A percentile compares a stretch with the other conserved stretches of the same genome.
These are phyloP conservation scores for Trachymyrmex septentrionalis DNA, from an alignment of 1,140 invertebrate genomes.

Conservation along the genomic window DNA sequence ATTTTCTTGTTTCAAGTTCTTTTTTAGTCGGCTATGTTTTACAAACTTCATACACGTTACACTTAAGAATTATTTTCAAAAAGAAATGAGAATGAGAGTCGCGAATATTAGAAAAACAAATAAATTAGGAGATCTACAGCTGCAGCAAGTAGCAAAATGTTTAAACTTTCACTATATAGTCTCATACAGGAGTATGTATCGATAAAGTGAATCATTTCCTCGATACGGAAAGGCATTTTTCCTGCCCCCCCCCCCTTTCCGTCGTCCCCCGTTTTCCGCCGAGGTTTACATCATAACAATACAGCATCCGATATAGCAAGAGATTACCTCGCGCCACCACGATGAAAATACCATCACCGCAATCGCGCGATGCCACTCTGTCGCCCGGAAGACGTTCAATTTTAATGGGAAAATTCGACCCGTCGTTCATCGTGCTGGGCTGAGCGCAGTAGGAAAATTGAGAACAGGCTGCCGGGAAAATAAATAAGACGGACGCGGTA, in stretches of 20 bases:
- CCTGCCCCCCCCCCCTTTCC: not conserved
- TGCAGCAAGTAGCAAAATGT: not conserved
- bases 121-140: not conserved
- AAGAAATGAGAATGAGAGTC: not conserved
- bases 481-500: conserved; percentile 38
- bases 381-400: conserved; percentile 30
- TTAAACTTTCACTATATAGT: conserved; percentile 25
- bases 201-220: conserved; percentile 47
- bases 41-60: not conserved
- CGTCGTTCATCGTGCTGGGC: not conserved
- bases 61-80: not conserved
- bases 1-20: conserved; percentile 23
- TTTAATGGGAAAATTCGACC: conserved; percentile 50
- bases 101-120: conserved; percentile 35
- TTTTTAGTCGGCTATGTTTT: not conserved
- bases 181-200: not conserved
- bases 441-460: conserved; percentile 30
- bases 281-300: conserved; percentile 49
- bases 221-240: conserved; percentile 28
- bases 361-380: not conserved
- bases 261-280: not conserved
- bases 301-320: conserved; percentile 37
- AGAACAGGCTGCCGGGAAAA: conserved; percentile 27
- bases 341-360: conserved; percentile 23
- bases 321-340: conserved; percentile 38